Conservation (phyloP, 2,797 vertebrate genomes). For the Octomys mimax region DNA sequence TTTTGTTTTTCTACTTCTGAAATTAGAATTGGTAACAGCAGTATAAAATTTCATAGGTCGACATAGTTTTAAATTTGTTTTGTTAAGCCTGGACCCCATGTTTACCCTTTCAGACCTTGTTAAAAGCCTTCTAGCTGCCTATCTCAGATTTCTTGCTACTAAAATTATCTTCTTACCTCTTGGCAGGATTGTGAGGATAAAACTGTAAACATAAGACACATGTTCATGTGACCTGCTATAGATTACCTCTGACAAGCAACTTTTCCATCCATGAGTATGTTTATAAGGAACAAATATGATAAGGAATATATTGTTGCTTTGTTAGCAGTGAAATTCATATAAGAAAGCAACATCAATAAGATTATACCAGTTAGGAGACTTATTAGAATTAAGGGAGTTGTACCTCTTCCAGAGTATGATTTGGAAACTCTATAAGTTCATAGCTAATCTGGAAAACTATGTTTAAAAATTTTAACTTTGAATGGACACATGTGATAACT, state of each 20-base stretch:
- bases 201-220: conserved; percentile 68
- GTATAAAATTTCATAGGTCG: neutral
- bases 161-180: conserved; percentile 77
- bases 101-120: conserved; percentile 66
- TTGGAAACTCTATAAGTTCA: conserved; percentile 58
- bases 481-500: neutral
- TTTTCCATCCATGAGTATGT: conserved; percentile 44
- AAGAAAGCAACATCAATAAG: conserved; percentile 35
- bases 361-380: conserved; percentile 26
- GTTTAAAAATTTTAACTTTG: neutral
- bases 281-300: conserved; percentile 62
- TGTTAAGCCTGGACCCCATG: conserved; percentile 41
- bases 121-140: conserved; percentile 45
- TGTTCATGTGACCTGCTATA: conserved; percentile 54
- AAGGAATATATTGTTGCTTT: conserved; percentile 38
- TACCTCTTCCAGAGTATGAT: conserved; percentile 59
- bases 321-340: conserved; percentile 30
- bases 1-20: conserved; percentile 46
- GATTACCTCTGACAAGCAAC: conserved; percentile 42
- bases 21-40: conserved; percentile 42
- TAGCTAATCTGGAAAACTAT: conserved; percentile 46
- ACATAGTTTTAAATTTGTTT: conserved; percentile 59
- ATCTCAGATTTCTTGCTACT: conserved; percentile 80
- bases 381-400: conserved; percentile 51
- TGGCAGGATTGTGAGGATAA: conserved; percentile 63